Percentiles rank a stretch among this genome's conserved stretches.
These are phyloP conservation scores for Sylvietta virens DNA, from an alignment of 2,113 vertebrate species.

Conservation along the genomic window DNA sequence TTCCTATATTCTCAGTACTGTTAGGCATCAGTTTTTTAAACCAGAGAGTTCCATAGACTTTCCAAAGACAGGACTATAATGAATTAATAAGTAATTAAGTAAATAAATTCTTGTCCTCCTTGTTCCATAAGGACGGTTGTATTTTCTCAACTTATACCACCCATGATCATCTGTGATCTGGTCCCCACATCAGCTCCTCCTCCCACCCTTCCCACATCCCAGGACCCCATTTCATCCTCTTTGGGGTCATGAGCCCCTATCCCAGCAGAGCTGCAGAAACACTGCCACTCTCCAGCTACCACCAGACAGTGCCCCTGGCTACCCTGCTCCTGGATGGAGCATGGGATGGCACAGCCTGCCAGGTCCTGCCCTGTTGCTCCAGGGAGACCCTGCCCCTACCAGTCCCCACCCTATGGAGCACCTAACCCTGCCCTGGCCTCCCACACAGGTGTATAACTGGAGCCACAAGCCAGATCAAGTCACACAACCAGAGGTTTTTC, in stretches of 20 bases:
- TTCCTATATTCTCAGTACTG: not conserved
- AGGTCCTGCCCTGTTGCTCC: not conserved
- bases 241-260: not conserved
- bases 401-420: not conserved
- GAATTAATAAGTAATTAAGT: not conserved
- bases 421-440: not conserved
- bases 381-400: rapidly evolving
- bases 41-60: not conserved
- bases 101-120: not conserved
- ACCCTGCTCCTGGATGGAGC: not conserved
- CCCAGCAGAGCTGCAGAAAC: not conserved
- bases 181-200: rapidly evolving
- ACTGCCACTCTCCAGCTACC: not conserved
- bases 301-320: rapidly evolving
- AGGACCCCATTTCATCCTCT: not conserved
- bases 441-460: not conserved
- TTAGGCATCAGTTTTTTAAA: not conserved
- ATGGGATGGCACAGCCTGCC: not conserved
- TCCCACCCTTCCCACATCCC: not conserved
- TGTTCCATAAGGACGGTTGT: not conserved
- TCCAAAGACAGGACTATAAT: not conserved
- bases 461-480: not conserved
- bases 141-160: not conserved
- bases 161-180: not conserved
- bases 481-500: not conserved